Percentiles rank a stretch among this genome's conserved stretches.
Evolutionary conservation across 2,113 vertebrate species (phyloP).

Genomic region (Pyrgilauda ruficollis): DNA sequence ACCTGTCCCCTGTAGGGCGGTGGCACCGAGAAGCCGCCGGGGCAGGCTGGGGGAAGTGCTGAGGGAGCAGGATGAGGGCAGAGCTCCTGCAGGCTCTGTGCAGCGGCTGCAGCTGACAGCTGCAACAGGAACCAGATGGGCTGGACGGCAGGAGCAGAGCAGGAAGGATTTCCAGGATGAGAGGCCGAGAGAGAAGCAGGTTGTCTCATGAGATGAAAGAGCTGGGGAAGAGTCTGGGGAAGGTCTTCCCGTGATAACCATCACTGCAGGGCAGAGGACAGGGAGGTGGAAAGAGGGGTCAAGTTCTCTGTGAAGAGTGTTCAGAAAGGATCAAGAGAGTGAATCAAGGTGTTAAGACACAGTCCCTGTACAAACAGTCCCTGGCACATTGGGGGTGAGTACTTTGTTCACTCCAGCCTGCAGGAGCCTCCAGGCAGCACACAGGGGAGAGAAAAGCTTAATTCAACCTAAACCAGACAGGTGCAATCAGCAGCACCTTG

Average conservation of each 20-base stretch:
- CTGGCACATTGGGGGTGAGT: not conserved
- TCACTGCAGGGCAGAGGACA: accelerated
- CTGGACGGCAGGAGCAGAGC: not conserved
- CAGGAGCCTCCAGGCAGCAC: not conserved
- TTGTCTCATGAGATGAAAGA: not conserved
- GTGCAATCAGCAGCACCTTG: not conserved
- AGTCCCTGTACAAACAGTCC: not conserved
- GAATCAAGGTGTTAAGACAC: not conserved
- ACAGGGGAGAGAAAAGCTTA: not conserved
- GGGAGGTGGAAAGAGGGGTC: not conserved
- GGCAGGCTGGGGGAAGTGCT: not conserved
- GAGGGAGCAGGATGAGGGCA: not conserved
- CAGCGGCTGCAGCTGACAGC: not conserved
- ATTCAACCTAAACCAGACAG: not conserved
- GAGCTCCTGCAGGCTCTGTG: not conserved
- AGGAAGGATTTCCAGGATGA: not conserved
- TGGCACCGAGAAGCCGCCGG: not conserved
- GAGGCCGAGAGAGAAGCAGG: not conserved
- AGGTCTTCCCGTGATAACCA: not conserved
- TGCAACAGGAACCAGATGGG: constrained; percentile 1
- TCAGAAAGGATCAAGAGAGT: not conserved
- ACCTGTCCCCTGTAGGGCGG: accelerated
- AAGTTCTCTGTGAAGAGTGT: not conserved
- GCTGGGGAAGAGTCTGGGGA: not conserved
- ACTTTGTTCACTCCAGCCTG: not conserved